Conservation (phyloP, 2,797 vertebrate species). For the Artibeus jamaicensis region DNA sequence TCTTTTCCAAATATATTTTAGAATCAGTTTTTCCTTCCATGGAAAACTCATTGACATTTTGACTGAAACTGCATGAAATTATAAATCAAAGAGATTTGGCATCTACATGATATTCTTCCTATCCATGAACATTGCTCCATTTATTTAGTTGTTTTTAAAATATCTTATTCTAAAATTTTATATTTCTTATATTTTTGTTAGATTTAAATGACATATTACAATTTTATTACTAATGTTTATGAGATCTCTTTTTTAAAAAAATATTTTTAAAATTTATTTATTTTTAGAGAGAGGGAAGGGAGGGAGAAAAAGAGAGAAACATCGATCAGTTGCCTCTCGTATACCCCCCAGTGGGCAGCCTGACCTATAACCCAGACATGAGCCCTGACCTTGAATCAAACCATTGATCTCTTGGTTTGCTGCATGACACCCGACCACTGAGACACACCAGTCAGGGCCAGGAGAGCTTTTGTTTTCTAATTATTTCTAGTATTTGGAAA, state of each 20-base stretch:
- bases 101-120: background rate
- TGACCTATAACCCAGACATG: too few relatives aligned
- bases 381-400: too few relatives aligned
- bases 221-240: background rate
- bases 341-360: too few relatives aligned
- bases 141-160: conserved; percentile 12
- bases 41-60: background rate
- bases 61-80: background rate
- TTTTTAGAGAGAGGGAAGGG: too few relatives aligned
- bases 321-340: too few relatives aligned
- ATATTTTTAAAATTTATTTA: too few relatives aligned
- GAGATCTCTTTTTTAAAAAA: background rate
- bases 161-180: background rate
- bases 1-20: background rate
- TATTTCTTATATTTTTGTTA: background rate
- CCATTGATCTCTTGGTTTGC: too few relatives aligned
- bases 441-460: too few relatives aligned
- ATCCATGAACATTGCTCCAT: background rate
- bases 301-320: too few relatives aligned
- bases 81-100: background rate
- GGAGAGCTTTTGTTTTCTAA: background rate
- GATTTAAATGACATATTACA: background rate
- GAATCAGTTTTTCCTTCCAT: background rate
- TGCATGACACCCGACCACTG: too few relatives aligned
- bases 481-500: background rate